Conservation (phyloP, 2,113 vertebrate genomes). For the Coturnix japonica region DNA sequence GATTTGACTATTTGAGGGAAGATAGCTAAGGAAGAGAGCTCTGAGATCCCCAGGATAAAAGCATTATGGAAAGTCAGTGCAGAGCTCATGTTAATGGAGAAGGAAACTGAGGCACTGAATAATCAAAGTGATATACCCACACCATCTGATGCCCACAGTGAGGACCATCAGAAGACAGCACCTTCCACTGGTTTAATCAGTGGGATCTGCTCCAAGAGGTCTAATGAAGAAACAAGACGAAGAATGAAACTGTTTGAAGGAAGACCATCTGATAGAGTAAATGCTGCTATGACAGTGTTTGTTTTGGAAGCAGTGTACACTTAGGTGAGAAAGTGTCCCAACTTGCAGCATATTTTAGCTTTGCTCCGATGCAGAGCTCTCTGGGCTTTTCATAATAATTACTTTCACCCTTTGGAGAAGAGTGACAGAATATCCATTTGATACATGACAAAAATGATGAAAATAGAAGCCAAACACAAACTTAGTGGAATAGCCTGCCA, state of each 20-base stretch:
- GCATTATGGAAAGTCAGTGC: background rate
- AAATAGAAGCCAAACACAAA: background rate
- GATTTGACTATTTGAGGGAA: background rate
- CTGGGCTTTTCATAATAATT: background rate
- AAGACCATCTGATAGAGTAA: background rate
- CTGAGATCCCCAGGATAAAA: background rate
- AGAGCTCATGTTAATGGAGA: background rate
- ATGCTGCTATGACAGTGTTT: background rate
- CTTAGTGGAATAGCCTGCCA: background rate
- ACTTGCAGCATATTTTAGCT: background rate
- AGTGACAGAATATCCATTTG: background rate
- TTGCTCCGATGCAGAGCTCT: background rate
- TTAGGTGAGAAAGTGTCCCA: background rate
- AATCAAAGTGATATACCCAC: background rate
- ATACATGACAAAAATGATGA: background rate
- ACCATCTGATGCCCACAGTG: background rate
- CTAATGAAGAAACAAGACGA: background rate
- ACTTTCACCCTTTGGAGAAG: background rate
- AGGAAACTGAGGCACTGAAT: conserved; percentile 3
- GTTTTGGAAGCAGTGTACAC: background rate
- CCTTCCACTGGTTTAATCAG: background rate
- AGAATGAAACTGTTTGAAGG: background rate
- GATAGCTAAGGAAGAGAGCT: background rate
- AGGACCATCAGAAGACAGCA: background rate
- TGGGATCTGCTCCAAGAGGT: background rate